A percentile compares a stretch with the other conserved stretches of the same genome.
phyloP scores from a whole-genome alignment of 2,113 vertebrate genomes.

The Dasyprocta punctata region DNA sequence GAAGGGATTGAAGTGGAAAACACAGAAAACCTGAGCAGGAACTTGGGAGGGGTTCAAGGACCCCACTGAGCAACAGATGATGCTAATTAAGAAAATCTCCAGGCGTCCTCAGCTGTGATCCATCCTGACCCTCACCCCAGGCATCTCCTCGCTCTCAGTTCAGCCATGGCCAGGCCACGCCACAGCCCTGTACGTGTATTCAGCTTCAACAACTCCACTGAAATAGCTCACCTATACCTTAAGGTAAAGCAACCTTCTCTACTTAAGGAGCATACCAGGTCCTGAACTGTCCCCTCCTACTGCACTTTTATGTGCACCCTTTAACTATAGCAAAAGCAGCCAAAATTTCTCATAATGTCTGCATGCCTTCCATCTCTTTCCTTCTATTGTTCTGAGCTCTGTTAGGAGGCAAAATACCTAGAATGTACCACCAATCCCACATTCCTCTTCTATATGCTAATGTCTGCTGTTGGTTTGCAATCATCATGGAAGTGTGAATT shows the following conservation, averaged over 20 bases:
- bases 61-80: too few relatives aligned
- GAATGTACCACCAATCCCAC: too few relatives aligned
- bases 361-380: background rate
- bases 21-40: too few relatives aligned
- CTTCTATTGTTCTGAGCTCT: background rate
- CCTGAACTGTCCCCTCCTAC: background rate
- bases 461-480: background rate
- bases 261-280: background rate
- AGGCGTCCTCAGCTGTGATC: too few relatives aligned
- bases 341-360: background rate
- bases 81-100: too few relatives aligned
- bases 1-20: too few relatives aligned
- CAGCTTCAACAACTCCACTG: too few relatives aligned
- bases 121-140: too few relatives aligned
- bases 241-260: background rate
- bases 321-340: background rate
- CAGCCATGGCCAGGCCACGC: too few relatives aligned
- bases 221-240: background rate
- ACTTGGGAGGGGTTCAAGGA: too few relatives aligned
- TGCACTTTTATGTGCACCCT: background rate
- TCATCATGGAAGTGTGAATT: background rate
- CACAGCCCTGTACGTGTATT: too few relatives aligned
- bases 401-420: background rate
- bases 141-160: too few relatives aligned
- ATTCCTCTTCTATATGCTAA: background rate